These are phyloP conservation scores for Drosophila greeni DNA, from an alignment of 2,888 invertebrate genomes.

Conservation along the genomic window DNA sequence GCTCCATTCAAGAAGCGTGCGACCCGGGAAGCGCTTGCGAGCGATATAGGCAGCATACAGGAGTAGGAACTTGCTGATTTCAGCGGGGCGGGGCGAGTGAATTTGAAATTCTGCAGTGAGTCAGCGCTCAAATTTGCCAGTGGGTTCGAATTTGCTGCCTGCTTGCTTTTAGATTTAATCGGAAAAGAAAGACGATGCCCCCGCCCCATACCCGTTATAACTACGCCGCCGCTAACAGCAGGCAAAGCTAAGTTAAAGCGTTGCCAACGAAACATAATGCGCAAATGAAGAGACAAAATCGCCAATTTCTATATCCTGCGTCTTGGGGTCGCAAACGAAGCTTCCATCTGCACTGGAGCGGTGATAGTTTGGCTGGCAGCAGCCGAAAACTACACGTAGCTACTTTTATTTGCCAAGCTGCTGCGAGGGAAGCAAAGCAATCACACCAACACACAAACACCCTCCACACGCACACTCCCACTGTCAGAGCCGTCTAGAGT, in stretches of 20 bases:
- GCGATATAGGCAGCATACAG: conserved; percentile 15
- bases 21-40: conserved; percentile 18
- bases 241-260: conserved; percentile 13
- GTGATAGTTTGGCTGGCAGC: conserved; percentile 30
- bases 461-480: conserved; percentile 56
- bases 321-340: background rate
- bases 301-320: conserved; percentile 15
- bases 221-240: conserved; percentile 1
- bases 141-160: conserved; percentile 28
- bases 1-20: conserved; percentile 42
- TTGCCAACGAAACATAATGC: conserved; percentile 48
- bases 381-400: conserved; percentile 71
- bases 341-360: conserved; percentile 7
- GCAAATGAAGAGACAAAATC: conserved; percentile 20
- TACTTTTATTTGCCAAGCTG: conserved; percentile 57
- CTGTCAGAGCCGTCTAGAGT: conserved; percentile 55
- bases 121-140: conserved; percentile 40
- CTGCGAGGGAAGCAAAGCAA: conserved; percentile 22
- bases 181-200: conserved; percentile 10
- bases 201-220: conserved; percentile 1
- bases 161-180: conserved; percentile 49
- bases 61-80: conserved; percentile 26
- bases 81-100: conserved; percentile 27
- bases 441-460: conserved; percentile 61
- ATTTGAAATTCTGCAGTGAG: conserved; percentile 47